These are phyloP conservation scores for Cirrhinus molitorella DNA, from an alignment of 2,797 vertebrate species.

Conservation along the genomic window DNA sequence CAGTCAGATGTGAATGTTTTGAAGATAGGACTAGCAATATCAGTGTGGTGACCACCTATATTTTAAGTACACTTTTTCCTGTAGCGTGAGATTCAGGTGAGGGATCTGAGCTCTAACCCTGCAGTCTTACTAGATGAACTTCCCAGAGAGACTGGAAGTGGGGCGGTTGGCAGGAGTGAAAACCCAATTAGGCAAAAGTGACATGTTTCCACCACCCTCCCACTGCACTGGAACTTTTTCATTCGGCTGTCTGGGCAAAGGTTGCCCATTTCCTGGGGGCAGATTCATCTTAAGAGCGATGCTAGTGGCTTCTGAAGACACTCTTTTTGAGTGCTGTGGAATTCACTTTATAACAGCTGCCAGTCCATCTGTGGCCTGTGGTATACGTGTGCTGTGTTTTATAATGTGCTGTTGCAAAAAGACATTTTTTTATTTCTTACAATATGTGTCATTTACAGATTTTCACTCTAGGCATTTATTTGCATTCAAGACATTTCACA, in stretches of 20 bases:
- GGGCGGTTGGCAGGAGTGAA: slow-evolving; percentile 29
- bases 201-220: slow-evolving; percentile 43
- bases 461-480: slow-evolving; percentile 2
- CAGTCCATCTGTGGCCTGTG: slow-evolving; percentile 12
- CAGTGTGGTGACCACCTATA: background rate
- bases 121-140: slow-evolving; percentile 50
- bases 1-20: background rate
- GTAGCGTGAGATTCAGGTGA: slow-evolving; percentile 17
- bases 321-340: slow-evolving; percentile 23
- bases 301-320: slow-evolving; percentile 24
- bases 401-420: background rate
- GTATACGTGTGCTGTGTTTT: background rate
- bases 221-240: slow-evolving; percentile 23
- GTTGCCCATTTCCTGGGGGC: slow-evolving; percentile 36
- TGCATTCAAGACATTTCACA: background rate
- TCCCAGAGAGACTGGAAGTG: slow-evolving; percentile 41
- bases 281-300: slow-evolving; percentile 50
- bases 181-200: slow-evolving; percentile 51
- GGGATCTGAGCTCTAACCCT: slow-evolving; percentile 5
- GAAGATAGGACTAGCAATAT: background rate
- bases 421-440: background rate
- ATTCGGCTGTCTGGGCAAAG: slow-evolving; percentile 35
- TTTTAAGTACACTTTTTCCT: background rate
- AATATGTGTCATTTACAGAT: background rate
- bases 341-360: background rate